Evolutionary conservation across 2,888 invertebrate genomes (phyloP), one percentile per base, ranked within the genome.

Genomic region (Habrosyne pyritoides): DNA sequence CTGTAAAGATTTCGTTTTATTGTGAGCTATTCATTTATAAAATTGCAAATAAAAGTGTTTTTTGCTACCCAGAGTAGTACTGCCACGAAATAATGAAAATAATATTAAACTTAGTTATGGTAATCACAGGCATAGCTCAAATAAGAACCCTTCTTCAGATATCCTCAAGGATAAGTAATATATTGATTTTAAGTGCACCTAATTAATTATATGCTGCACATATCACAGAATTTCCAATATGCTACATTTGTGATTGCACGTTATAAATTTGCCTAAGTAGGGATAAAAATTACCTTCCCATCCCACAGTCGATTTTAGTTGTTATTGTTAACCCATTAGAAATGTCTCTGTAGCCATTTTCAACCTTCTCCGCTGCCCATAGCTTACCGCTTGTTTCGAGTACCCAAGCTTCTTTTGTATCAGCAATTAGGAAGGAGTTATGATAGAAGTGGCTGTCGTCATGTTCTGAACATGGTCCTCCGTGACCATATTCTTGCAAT

Each of bases 291-390:
- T 42, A 94, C 94, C 84, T 93, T 86, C 60, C 95, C 95, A 82
- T 94, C 89, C 95, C 96, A 96, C 30, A 95, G 83, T 0, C 95
- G 65, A 96, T 94, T 67, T 94, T 94, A 1, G 94, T 95, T 21
- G 94, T 94, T 61, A 97, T 96, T 4, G 95, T 94, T 53, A 96
- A 85, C 3, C 94, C 93, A 75, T 95, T 96, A 7, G 96, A 95
- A 71, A 97, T 94, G 77, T 96, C 95, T 65, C 94, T 91, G 75
- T 87, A 94, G 7, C 95, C 95, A 53, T 83, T 91, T 59, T 89
- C 92, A 51, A 96, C 83, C 80, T 94, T 93, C 79, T 96, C 94
- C 12, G 96, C 97, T 0, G 94, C 97, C 97, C 97, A 97, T 57
- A 95, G 89, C 66, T 94, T 94, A 1, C 96, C 97, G 55, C 95